Conservation (phyloP, 2,797 vertebrate species). For the Pampus argenteus region DNA sequence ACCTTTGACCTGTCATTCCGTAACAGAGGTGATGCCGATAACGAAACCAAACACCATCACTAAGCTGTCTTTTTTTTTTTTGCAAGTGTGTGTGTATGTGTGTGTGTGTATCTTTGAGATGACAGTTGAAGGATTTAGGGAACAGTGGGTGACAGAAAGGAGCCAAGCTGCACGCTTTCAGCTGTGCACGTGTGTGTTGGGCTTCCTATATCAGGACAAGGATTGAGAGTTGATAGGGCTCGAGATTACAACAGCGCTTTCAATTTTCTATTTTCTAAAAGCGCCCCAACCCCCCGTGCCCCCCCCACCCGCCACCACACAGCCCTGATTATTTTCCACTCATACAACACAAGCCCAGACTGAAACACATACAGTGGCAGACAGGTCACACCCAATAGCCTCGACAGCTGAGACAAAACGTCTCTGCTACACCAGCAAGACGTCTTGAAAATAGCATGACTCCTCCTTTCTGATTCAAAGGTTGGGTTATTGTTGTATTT, state of each 20-base stretch:
- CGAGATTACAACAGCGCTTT: conserved; percentile 73
- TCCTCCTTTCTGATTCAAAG: conserved; percentile 10
- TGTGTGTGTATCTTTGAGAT: conserved; percentile 20
- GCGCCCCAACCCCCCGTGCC: background rate
- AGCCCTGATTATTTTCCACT: conserved; percentile 58
- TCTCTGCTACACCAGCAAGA: conserved; percentile 7
- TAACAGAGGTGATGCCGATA: conserved; percentile 57
- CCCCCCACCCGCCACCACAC: background rate
- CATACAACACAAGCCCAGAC: conserved; percentile 40
- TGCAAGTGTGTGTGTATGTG: conserved; percentile 13
- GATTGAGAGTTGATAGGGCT: conserved; percentile 63
- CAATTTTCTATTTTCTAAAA: conserved; percentile 71
- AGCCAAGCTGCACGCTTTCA: conserved; percentile 36
- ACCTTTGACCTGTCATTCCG: conserved; percentile 63
- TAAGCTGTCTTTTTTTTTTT: conserved; percentile 52
- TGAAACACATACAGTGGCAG: conserved; percentile 33
- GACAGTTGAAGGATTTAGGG: conserved; percentile 61
- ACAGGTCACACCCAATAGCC: conserved; percentile 21
- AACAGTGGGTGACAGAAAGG: conserved; percentile 41
- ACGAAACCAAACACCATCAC: conserved; percentile 63
- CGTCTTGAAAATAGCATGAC: background rate
- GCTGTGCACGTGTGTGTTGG: conserved; percentile 27
- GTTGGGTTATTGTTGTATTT: conserved; percentile 18
- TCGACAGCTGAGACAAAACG: conserved; percentile 1
- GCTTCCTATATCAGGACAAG: conserved; percentile 53